Evolutionary conservation across 2,797 vertebrate species (phyloP).

Genomic region (Meriones psammophilus): DNA sequence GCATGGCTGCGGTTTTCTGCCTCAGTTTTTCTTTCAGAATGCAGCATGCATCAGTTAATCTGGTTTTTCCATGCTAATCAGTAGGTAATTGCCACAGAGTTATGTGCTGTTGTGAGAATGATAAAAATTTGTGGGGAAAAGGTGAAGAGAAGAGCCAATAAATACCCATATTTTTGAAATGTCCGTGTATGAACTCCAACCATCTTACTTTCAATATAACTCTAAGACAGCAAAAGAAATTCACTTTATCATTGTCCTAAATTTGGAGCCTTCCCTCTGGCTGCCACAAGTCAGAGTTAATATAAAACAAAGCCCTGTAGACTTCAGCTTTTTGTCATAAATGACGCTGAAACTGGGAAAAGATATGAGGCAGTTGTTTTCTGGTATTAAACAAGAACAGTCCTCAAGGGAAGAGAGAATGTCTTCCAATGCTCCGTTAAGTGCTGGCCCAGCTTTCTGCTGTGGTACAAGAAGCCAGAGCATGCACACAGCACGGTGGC

Average conservation of each 20-base stretch:
- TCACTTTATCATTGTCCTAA: constrained; percentile 10
- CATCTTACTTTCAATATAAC: constrained; percentile 31
- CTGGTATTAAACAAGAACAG: constrained; percentile 29
- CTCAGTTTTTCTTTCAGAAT: constrained; percentile 2
- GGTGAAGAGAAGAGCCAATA: constrained; percentile 10
- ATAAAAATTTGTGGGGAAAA: constrained; percentile 26
- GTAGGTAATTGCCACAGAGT: neutral
- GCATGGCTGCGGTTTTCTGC: neutral
- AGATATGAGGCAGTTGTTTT: constrained; percentile 28
- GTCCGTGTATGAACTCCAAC: neutral
- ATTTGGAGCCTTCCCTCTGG: constrained; percentile 24
- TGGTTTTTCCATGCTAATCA: constrained; percentile 12
- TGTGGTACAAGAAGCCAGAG: neutral
- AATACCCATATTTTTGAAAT: constrained; percentile 22
- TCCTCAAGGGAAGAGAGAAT: neutral
- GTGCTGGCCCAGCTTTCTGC: neutral
- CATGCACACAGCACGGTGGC: neutral
- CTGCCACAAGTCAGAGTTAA: constrained; percentile 16
- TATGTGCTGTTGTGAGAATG: constrained; percentile 1
- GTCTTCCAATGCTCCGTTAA: neutral
- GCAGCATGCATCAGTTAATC: neutral
- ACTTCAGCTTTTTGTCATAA: constrained; percentile 58
- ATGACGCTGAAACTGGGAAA: constrained; percentile 25
- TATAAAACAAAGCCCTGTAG: constrained; percentile 51
- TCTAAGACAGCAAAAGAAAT: constrained; percentile 24